A percentile compares a stretch with the other conserved stretches of the same genome.
Conservation (phyloP, 2,888 invertebrate genomes). For the Tetragonisca angustula region DNA sequence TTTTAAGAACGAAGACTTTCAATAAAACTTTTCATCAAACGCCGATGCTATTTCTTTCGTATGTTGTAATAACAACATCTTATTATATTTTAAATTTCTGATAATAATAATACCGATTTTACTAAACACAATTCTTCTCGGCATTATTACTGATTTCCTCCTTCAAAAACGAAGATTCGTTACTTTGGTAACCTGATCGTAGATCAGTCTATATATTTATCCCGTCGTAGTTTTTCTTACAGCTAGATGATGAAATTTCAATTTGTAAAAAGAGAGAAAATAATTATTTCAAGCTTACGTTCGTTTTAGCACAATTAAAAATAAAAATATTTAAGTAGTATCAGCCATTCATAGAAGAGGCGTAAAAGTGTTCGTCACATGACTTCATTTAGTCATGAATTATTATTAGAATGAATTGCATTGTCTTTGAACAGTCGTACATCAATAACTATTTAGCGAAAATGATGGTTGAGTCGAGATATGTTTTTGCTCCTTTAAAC, state of each 20-base stretch:
- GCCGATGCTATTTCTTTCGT: background rate
- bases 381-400: background rate
- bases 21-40: background rate
- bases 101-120: background rate
- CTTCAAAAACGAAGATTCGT: background rate
- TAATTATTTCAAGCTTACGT: background rate
- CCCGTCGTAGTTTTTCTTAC: background rate
- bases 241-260: background rate
- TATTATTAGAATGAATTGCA: slow-evolving; percentile 27
- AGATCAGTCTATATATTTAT: too few species aligned
- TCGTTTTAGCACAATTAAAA: background rate
- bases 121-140: background rate
- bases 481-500: background rate
- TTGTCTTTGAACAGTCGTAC: background rate
- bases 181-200: background rate
- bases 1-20: background rate
- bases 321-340: background rate
- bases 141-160: background rate
- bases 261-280: too few species aligned
- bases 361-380: slow-evolving; percentile 15
- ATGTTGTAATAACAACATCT: background rate
- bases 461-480: background rate
- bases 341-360: background rate
- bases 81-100: background rate
- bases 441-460: background rate